Conservation (phyloP, 2,797 vertebrate genomes). For the Tolypeutes matacus region DNA sequence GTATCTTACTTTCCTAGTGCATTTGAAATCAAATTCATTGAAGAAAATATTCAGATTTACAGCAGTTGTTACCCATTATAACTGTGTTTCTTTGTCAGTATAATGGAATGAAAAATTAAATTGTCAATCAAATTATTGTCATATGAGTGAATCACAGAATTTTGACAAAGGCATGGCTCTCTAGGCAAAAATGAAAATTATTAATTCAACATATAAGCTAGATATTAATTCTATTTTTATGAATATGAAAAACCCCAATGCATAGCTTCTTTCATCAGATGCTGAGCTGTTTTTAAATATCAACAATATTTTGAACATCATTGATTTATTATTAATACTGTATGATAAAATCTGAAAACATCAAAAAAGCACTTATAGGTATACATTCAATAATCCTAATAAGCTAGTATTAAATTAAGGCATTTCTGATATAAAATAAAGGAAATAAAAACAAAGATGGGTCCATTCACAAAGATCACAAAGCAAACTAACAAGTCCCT, state of each 20-base stretch:
- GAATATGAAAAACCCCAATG: background rate
- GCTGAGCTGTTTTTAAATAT: background rate
- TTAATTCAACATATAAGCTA: background rate
- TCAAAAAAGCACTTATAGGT: background rate
- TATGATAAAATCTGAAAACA: background rate
- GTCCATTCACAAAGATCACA: background rate
- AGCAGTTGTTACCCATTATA: background rate
- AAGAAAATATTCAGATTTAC: slow-evolving; percentile 60
- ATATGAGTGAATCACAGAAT: background rate
- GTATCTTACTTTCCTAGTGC: slow-evolving; percentile 31
- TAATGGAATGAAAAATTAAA: background rate
- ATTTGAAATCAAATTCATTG: slow-evolving; percentile 53
- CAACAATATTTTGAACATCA: background rate
- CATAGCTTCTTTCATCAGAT: background rate
- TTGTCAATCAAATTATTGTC: background rate
- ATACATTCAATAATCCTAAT: background rate
- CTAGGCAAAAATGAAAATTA: background rate
- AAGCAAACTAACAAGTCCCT: background rate
- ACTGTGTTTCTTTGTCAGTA: background rate
- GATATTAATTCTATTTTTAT: background rate
- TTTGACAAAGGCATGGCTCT: background rate
- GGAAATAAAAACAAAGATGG: background rate
- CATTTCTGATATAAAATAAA: background rate
- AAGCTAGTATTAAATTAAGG: background rate
- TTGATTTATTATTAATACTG: background rate